These are phyloP conservation scores for Toxotes lorentzi DNA, from an alignment of 2,797 vertebrate genomes.

Conservation along the genomic window DNA sequence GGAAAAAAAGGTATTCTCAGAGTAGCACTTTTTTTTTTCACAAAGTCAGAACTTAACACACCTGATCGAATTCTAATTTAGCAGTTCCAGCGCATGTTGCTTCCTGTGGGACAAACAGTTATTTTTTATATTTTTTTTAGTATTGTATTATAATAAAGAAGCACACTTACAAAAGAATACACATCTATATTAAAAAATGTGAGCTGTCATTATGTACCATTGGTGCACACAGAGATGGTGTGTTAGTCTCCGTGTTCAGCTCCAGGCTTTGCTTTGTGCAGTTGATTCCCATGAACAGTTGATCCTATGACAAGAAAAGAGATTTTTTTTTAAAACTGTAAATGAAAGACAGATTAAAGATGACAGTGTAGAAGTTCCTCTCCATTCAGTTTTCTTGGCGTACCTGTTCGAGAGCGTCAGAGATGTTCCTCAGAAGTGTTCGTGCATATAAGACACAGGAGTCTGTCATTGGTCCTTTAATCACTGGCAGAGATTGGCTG, in stretches of 20 bases:
- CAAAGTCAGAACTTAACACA: constrained; percentile 34
- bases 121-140: not conserved
- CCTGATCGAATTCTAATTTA: constrained; percentile 70
- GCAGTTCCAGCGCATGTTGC: constrained; percentile 60
- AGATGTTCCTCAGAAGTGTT: constrained; percentile 73
- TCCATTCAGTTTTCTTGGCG: not conserved
- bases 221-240: constrained; percentile 72
- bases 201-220: constrained; percentile 58
- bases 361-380: not conserved
- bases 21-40: not conserved
- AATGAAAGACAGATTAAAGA: not conserved
- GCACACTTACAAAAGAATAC: not conserved
- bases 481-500: constrained; percentile 57
- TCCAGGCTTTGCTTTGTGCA: constrained; percentile 73
- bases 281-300: constrained; percentile 78
- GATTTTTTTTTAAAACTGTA: not conserved
- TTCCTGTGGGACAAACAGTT: constrained; percentile 51
- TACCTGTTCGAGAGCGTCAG: constrained; percentile 61
- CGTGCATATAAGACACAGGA: constrained; percentile 64
- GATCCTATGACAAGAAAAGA: constrained; percentile 54
- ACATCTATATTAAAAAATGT: not conserved
- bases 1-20: not conserved
- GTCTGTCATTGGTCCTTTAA: not conserved
- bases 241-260: constrained; percentile 65
- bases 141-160: not conserved